Evolutionary conservation across 2,888 invertebrate species (phyloP).

Genomic region (Phlogophora meticulosa): DNA sequence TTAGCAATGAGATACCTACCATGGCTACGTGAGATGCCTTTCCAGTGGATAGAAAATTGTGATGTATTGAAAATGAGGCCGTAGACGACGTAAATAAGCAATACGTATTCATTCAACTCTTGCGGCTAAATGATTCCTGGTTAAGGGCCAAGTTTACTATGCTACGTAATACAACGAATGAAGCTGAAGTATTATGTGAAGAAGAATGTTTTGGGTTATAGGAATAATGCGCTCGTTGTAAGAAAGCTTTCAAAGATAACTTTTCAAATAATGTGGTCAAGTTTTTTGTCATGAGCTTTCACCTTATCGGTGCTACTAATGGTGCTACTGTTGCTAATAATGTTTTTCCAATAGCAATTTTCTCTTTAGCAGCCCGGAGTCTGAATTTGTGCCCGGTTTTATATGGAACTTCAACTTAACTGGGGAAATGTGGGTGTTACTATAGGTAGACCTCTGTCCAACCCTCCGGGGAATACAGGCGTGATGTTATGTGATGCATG

Average conservation of each 20-base stretch:
- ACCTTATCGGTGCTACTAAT: too few relatives aligned
- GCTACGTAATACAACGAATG: constrained; percentile 14
- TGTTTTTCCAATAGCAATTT: too few relatives aligned
- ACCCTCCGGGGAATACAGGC: too few relatives aligned
- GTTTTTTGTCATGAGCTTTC: neutral
- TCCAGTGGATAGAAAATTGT: constrained; percentile 24
- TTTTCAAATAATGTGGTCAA: neutral
- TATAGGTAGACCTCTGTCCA: too few relatives aligned
- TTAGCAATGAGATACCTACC: constrained; percentile 14
- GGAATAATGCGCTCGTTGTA: neutral
- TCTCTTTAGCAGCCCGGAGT: too few relatives aligned
- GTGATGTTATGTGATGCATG: too few relatives aligned
- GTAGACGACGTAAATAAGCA: constrained; percentile 37
- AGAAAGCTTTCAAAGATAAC: neutral
- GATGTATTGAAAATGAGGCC: constrained; percentile 42
- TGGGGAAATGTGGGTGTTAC: too few relatives aligned
- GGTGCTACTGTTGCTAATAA: too few relatives aligned
- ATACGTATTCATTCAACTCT: constrained; percentile 43
- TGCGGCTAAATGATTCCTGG: constrained; percentile 37
- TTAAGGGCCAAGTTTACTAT: constrained; percentile 41
- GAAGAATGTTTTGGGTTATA: neutral
- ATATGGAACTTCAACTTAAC: too few relatives aligned
- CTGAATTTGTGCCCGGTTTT: too few relatives aligned
- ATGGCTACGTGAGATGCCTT: constrained; percentile 20
- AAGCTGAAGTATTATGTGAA: constrained; percentile 5